Conservation (phyloP, 2,797 vertebrate genomes). For the Ptychobarbus kaznakovi region DNA sequence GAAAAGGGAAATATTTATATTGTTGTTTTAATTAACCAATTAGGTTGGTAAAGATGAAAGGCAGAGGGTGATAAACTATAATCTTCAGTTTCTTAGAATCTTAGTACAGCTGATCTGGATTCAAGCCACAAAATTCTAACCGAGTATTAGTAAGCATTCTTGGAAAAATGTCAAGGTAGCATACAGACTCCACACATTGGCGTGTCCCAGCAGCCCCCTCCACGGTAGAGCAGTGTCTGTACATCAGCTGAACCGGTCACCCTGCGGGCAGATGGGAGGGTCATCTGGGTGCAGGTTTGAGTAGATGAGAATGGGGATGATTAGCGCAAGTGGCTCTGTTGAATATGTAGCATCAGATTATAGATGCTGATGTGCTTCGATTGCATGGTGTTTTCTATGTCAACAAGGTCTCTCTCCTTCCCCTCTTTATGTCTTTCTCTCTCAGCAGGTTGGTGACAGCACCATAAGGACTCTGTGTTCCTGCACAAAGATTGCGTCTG, state of each 20-base stretch:
- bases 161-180: not conserved
- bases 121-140: not conserved
- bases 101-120: not conserved
- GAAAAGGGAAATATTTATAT: not conserved
- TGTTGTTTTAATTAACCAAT: not conserved
- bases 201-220: not conserved
- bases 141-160: not conserved
- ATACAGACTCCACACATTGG: not conserved
- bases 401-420: not conserved
- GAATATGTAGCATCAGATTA: slow-evolving; percentile 46
- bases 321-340: slow-evolving; percentile 19
- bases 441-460: not conserved
- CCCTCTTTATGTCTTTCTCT: slow-evolving; percentile 9
- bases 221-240: not conserved
- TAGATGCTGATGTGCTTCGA: slow-evolving; percentile 49
- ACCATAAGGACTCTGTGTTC: slow-evolving; percentile 9
- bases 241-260: slow-evolving; percentile 18
- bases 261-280: not conserved
- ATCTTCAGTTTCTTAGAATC: not conserved
- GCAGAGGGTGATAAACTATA: not conserved
- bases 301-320: slow-evolving; percentile 2
- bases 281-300: slow-evolving; percentile 16
- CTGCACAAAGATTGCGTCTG: slow-evolving; percentile 18
- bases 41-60: not conserved
- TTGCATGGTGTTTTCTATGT: slow-evolving; percentile 39